These are phyloP conservation scores for Artibeus jamaicensis DNA, from an alignment of 2,797 vertebrate species.

Conservation along the genomic window DNA sequence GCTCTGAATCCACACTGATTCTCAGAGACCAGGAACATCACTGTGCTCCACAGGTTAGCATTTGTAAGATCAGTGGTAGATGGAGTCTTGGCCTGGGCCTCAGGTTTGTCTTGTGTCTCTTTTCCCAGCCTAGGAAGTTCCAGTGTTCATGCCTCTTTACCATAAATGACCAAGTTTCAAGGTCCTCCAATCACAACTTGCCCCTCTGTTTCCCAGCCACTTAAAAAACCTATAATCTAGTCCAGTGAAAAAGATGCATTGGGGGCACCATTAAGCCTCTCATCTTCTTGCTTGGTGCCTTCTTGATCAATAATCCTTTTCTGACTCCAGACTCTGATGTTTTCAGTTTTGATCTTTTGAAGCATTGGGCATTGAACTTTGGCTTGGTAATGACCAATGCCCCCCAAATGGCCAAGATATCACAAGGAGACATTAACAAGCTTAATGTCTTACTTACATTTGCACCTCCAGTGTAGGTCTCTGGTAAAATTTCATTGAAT, in stretches of 20 bases:
- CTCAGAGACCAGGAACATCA: neutral
- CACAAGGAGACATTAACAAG: neutral
- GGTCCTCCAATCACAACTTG: neutral
- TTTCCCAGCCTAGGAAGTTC: neutral
- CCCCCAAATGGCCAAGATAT: neutral
- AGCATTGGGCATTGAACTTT: neutral
- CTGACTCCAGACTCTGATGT: neutral
- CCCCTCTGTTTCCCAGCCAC: neutral
- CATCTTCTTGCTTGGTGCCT: neutral
- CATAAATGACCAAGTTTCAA: neutral
- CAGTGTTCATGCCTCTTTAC: neutral
- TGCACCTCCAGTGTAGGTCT: neutral
- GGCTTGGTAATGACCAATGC: neutral
- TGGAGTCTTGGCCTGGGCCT: neutral
- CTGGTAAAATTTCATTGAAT: neutral
- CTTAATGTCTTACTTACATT: neutral
- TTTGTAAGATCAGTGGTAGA: neutral
- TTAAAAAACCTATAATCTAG: neutral
- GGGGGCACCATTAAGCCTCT: neutral
- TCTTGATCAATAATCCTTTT: neutral
- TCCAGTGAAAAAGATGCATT: neutral
- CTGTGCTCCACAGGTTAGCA: neutral
- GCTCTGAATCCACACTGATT: neutral
- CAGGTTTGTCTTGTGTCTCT: neutral
- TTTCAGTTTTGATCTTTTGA: neutral